Evolutionary conservation across 2,797 vertebrate species (phyloP).

Genomic region (Urosaurus nigricauda): DNA sequence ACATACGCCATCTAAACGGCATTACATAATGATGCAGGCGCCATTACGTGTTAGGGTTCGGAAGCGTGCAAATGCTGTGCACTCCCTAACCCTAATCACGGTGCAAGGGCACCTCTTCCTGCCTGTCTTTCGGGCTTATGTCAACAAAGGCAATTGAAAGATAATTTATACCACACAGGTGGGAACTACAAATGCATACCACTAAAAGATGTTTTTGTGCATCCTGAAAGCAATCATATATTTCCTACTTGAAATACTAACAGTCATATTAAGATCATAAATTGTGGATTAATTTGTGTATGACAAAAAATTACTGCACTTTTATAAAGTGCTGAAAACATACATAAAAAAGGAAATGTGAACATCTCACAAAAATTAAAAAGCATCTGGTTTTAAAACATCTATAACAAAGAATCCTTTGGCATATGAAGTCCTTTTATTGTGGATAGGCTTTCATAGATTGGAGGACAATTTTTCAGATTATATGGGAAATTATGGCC

Average conservation of each 20-base stretch:
- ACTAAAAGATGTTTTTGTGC: neutral
- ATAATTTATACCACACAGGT: neutral
- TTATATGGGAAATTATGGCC: neutral
- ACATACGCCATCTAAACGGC: no score
- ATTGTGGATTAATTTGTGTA: neutral
- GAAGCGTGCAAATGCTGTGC: no score
- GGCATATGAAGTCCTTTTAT: neutral
- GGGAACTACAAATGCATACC: neutral
- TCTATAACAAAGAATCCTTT: neutral
- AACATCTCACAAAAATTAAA: neutral
- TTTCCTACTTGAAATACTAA: conserved; percentile 13
- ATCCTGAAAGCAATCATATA: conserved; percentile 21
- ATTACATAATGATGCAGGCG: no score
- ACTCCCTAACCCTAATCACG: no score
- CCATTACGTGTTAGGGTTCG: no score
- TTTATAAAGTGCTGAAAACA: neutral
- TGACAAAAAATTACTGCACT: neutral
- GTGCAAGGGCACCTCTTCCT: no score
- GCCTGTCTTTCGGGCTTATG: no score
- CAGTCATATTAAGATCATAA: neutral
- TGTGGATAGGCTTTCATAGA: neutral
- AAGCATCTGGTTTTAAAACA: neutral
- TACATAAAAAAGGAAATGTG: neutral
- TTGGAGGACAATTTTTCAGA: neutral
- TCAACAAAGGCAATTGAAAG: neutral